A percentile compares a stretch with the other conserved stretches of the same genome.
Evolutionary conservation across 92 coral and sea anemone genomes (phyloP).

Genomic region (Palythoa caribaeorum): DNA sequence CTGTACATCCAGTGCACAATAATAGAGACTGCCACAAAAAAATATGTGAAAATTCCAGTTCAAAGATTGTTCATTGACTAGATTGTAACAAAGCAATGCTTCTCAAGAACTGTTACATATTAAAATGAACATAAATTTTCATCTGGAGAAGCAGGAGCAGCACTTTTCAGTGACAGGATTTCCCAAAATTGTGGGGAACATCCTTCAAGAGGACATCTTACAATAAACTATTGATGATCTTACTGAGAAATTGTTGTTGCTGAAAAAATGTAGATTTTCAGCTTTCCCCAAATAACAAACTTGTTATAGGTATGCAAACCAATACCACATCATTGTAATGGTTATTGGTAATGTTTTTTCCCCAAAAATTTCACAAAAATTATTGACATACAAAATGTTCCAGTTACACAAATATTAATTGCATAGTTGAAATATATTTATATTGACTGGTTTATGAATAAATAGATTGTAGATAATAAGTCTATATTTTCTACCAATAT

Average conservation of each 20-base stretch:
- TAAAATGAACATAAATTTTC: conserved; percentile 53
- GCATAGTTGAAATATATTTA: conserved; percentile 47
- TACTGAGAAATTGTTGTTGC: conserved; percentile 37
- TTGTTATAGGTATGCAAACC: conserved; percentile 37
- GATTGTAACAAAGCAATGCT: conserved; percentile 66
- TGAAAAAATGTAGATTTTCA: conserved; percentile 35
- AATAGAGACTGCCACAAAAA: conserved; percentile 64
- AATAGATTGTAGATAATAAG: conserved; percentile 37
- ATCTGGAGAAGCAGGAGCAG: conserved; percentile 46
- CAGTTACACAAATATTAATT: conserved; percentile 46
- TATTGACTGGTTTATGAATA: conserved; percentile 47
- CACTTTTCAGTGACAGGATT: conserved; percentile 53
- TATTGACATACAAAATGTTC: conserved; percentile 50
- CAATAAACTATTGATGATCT: conserved; percentile 35
- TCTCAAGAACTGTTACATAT: conserved; percentile 50
- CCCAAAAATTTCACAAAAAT: not conserved
- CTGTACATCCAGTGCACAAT: conserved; percentile 65
- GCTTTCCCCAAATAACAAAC: conserved; percentile 50
- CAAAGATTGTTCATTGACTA: conserved; percentile 45
- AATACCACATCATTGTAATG: conserved; percentile 32
- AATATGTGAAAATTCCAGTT: conserved; percentile 47
- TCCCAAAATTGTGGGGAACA: conserved; percentile 24
- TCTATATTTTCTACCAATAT: conserved; percentile 33
- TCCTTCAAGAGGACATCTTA: conserved; percentile 58
- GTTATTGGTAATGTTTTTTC: conserved; percentile 47